Conservation (phyloP, 2,888 invertebrate genomes). For the Phlogophora meticulosa region DNA sequence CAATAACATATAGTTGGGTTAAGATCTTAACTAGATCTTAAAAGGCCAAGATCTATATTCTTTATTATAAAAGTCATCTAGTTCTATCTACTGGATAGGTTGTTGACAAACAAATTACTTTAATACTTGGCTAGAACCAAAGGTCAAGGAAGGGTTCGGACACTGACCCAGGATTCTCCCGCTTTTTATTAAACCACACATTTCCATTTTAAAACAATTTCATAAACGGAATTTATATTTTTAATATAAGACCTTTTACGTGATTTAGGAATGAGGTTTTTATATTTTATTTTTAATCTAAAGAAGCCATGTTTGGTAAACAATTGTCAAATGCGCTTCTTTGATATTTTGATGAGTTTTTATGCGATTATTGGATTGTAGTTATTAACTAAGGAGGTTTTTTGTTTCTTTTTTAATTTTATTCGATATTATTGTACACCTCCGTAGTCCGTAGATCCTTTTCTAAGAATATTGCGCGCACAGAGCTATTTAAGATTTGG, state of each 20-base stretch:
- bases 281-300: not conserved
- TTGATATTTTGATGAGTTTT: not conserved
- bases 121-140: constrained; percentile 13
- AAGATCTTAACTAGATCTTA: not conserved
- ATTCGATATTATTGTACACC: too few relatives aligned
- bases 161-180: constrained; percentile 36
- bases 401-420: too few relatives aligned
- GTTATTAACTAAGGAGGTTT: too few relatives aligned
- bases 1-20: constrained; percentile 11
- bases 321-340: not conserved
- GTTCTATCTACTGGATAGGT: constrained; percentile 3
- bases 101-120: constrained; percentile 22
- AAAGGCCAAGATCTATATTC: not conserved
- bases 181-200: not conserved
- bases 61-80: constrained; percentile 23
- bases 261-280: not conserved
- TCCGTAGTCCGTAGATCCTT: too few relatives aligned
- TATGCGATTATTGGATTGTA: too few relatives aligned
- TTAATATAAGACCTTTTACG: constrained; percentile 2
- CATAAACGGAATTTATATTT: constrained; percentile 19
- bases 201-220: constrained; percentile 35
- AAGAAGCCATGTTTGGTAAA: not conserved
- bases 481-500: too few relatives aligned
- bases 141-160: constrained; percentile 41
- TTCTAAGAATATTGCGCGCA: too few relatives aligned